Percentiles rank a stretch among this genome's conserved stretches.
These are phyloP conservation scores for Pogonocherus hispidulus DNA, from an alignment of 2,888 invertebrate species.

Conservation along the genomic window DNA sequence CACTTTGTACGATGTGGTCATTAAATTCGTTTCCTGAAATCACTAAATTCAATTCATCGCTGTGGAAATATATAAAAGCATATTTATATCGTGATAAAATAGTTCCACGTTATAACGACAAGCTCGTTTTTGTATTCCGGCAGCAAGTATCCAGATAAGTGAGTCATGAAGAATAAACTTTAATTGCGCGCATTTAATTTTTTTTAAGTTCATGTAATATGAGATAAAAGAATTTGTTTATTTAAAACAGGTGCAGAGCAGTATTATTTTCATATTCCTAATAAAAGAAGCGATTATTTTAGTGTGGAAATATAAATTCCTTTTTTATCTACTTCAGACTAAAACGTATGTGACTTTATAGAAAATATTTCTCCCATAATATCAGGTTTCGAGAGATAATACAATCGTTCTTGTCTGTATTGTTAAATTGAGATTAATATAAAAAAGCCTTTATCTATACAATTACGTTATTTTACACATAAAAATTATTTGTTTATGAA, in stretches of 20 bases:
- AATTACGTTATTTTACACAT: constrained; percentile 37
- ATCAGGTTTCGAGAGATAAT: constrained; percentile 50
- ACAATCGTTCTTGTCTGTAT: constrained; percentile 41
- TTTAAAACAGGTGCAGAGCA: constrained; percentile 37
- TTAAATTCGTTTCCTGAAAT: too few species aligned
- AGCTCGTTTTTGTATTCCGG: too few species aligned
- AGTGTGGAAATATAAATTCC: constrained; percentile 45
- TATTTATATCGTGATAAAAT: too few species aligned
- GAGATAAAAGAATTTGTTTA: constrained; percentile 40
- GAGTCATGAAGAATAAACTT: constrained; percentile 13
- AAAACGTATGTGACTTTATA: constrained; percentile 52
- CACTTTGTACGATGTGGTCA: too few species aligned
- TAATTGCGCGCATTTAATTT: constrained; percentile 19
- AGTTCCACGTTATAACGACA: too few species aligned
- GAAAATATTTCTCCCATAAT: constrained; percentile 52
- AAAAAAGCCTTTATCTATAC: constrained; percentile 42
- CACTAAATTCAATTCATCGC: too few species aligned
- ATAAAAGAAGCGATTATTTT: constrained; percentile 47
- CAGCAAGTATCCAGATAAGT: too few species aligned
- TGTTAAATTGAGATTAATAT: constrained; percentile 46
- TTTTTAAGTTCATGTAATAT: constrained; percentile 32
- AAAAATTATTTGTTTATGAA: constrained; percentile 37
- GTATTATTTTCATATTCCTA: constrained; percentile 45
- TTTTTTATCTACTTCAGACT: constrained; percentile 41
- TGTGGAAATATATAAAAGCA: too few species aligned